phyloP scores from a whole-genome alignment of 1,140 invertebrate species.

The Macrocentrus cingulum region DNA sequence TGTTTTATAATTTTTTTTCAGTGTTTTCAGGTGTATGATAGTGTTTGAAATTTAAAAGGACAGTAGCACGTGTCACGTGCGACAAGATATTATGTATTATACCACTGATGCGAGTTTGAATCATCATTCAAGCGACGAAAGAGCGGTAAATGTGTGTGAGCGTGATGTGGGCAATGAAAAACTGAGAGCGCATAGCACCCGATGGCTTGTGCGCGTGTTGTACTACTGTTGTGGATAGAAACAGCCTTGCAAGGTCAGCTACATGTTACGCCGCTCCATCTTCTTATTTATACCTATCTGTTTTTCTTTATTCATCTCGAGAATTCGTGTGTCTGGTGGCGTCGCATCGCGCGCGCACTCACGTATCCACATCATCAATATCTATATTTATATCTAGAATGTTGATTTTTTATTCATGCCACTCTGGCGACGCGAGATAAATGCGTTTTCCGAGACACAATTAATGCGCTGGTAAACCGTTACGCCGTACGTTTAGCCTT shows the following conservation, averaged over 20 bases:
- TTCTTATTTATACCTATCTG: no score
- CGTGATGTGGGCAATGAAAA: not conserved
- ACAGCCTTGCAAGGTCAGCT: slow-evolving; percentile 26
- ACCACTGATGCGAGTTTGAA: no score
- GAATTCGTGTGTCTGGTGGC: not conserved
- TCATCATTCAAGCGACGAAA: no score
- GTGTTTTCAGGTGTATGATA: no score
- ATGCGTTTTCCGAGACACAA: slow-evolving; percentile 8
- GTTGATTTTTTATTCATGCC: slow-evolving; percentile 2
- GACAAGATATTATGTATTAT: no score
- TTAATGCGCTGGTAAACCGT: slow-evolving; percentile 1
- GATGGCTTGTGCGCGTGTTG: no score
- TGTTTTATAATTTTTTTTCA: no score
- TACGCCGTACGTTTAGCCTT: slow-evolving; percentile 7
- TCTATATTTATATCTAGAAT: slow-evolving; percentile 1
- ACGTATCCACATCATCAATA: not conserved
- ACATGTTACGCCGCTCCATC: slow-evolving; percentile 7
- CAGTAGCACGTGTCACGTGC: no score
- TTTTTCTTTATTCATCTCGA: not conserved
- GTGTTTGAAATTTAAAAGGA: no score
- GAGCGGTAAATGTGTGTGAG: no score
- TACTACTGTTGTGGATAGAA: not conserved
- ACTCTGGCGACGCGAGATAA: not conserved
- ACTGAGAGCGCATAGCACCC: not conserved
- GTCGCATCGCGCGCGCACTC: not conserved